phyloP scores from a whole-genome alignment of 2,888 invertebrate genomes.

The Cerastis rubricosa region DNA sequence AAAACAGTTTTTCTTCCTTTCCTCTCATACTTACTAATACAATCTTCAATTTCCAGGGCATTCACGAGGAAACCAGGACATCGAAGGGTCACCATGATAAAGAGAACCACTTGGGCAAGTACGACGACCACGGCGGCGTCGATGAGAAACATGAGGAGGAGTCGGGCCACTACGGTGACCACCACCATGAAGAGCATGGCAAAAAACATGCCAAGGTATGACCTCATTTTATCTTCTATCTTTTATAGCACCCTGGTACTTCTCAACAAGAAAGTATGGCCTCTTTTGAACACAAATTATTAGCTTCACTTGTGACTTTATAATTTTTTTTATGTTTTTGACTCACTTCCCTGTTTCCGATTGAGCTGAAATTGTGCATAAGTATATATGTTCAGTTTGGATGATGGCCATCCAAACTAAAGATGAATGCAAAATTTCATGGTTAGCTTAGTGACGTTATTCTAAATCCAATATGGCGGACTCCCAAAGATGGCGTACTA shows the following conservation, averaged over 20 bases:
- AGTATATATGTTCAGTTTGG: no score
- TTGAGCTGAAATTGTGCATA: no score
- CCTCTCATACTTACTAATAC: not conserved
- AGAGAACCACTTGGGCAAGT: conserved; percentile 92
- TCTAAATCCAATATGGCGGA: no score
- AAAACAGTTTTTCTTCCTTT: not conserved
- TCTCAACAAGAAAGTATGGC: no score
- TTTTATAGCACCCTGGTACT: not conserved
- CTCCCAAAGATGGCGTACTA: no score
- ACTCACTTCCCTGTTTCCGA: not conserved
- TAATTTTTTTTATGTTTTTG: no score
- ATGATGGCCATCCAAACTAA: no score
- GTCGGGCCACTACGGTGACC: conserved; percentile 92
- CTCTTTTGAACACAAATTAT: no score
- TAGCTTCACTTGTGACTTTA: no score
- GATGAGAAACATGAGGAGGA: conserved; percentile 92
- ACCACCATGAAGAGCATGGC: conserved; percentile 93
- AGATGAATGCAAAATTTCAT: no score
- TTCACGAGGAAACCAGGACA: conserved; percentile 92
- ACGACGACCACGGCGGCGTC: conserved; percentile 92
- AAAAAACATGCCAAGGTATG: conserved; percentile 91
- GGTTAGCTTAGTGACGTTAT: no score
- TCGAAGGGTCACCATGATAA: conserved; percentile 93
- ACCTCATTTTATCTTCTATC: not conserved
- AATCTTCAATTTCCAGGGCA: conserved; percentile 76